Evolutionary conservation across 2,888 invertebrate species (phyloP), one percentile per base, ranked within the genome.

Genomic region (Ptilodon capucinus): DNA sequence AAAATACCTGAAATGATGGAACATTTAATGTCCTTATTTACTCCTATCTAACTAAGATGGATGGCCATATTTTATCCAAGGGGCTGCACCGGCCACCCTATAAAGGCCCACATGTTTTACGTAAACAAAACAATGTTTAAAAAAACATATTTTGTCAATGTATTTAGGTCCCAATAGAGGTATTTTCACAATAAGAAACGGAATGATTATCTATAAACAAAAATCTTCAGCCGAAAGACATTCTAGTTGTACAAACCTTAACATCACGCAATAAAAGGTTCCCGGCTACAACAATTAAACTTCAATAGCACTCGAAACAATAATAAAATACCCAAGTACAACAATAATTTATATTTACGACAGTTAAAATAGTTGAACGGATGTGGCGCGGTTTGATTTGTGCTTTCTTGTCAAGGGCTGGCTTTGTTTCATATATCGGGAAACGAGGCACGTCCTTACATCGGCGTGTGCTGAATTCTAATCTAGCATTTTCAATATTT

Each of bases 361-460:
- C 66, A 66, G 69, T 74, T 74, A 66, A 71, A 76, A 74, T 76
- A 76, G 76, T 76, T 76, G 57, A 71, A 71, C 64, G 69, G 69
- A 64, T 74, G 65, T 64, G 58, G 57, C 61, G 71, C 68, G 73
- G 78, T 80, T 80, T 86, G 86, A 87, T 86, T 85, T 85, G 81
- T 82, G 79, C 76, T 79, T 82, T 74, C 80, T 79, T 81, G 84
- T 84, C 80, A 84, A 78, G 73, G 63, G 63, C 67, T 75, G 73
- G 79, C 73, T 80, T 85, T 85, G 86, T 86, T 86, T 85, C 80
- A 76, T 81, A 80, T 85, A 82, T 85, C 75, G 73, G 76, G 60
- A 86, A 74, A 79, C 85, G 68, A 68, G 64, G 74, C 86, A 86
- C 88, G 88, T 84, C 51, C 71, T 72, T 65, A 76, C 69, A 63